Evolutionary conservation across 2,113 vertebrate species (phyloP).

Genomic region (Columbina picui): DNA sequence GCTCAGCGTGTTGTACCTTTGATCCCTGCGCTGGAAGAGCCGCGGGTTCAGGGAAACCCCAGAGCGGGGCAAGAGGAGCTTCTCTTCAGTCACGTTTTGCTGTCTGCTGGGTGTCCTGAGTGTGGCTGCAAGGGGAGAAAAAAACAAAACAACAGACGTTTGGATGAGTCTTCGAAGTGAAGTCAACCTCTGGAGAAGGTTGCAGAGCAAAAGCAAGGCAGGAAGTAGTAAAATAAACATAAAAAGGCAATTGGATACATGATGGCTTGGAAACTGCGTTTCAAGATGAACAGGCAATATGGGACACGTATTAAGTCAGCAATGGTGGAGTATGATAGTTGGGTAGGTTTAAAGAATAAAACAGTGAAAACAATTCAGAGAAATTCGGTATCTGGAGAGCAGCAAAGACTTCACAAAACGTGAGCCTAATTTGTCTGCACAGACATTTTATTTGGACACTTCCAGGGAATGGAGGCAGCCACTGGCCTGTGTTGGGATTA

Average conservation of each 20-base stretch:
- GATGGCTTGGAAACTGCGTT: neutral
- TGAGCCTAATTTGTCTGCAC: neutral
- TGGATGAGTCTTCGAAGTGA: neutral
- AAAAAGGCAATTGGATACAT: neutral
- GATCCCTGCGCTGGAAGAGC: neutral
- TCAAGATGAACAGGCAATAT: neutral
- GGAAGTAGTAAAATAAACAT: neutral
- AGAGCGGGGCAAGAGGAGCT: neutral
- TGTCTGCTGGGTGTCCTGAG: neutral
- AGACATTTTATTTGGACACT: neutral
- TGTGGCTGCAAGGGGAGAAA: neutral
- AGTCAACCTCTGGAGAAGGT: neutral
- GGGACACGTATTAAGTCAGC: neutral
- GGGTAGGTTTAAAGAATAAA: neutral
- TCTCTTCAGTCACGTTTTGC: neutral
- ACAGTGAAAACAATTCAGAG: neutral
- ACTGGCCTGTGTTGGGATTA: rapidly evolving
- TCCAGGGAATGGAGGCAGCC: neutral
- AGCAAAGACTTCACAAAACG: neutral
- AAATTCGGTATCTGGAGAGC: neutral
- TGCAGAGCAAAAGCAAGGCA: neutral
- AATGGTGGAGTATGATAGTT: neutral
- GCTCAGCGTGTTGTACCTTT: neutral
- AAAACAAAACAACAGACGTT: neutral
- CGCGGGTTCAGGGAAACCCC: neutral